phyloP scores from a whole-genome alignment of 2,113 vertebrate species.

The Myotis brandtii region DNA sequence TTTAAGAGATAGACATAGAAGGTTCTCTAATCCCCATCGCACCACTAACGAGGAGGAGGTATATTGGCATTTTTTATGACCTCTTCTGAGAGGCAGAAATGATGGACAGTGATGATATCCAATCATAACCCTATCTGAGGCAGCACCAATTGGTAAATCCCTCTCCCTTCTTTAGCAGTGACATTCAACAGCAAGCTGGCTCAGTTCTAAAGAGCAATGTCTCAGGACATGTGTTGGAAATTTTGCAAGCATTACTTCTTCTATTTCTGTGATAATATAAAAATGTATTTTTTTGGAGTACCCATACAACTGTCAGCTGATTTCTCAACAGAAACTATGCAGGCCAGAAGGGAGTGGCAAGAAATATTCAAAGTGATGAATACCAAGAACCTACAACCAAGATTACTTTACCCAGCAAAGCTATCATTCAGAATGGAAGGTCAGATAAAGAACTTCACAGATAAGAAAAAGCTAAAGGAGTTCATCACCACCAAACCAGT shows the following conservation, averaged over 20 bases:
- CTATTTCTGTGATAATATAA: not conserved
- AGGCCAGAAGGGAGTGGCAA: too few species aligned
- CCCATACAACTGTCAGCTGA: too few species aligned
- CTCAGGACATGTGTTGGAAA: not conserved
- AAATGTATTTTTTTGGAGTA: not conserved
- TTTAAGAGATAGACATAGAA: not conserved
- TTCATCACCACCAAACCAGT: too few species aligned
- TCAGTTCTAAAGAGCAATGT: not conserved
- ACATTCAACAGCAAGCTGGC: not conserved
- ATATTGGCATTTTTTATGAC: not conserved
- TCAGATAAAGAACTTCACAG: too few species aligned
- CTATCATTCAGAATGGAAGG: too few species aligned
- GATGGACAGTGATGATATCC: not conserved
- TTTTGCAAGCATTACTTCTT: not conserved
- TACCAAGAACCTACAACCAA: too few species aligned
- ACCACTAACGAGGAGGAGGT: not conserved
- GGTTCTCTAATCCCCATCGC: not conserved
- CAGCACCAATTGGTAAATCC: not conserved
- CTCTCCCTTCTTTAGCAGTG: not conserved
- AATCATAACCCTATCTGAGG: not conserved
- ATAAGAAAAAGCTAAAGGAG: too few species aligned
- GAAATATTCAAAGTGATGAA: too few species aligned
- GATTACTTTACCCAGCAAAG: too few species aligned
- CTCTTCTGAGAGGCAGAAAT: slow-evolving; percentile 31
- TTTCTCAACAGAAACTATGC: too few species aligned